A percentile compares a stretch with the other conserved stretches of the same genome.
These are phyloP conservation scores for Chaetophractus vellerosus DNA, from an alignment of 2,797 vertebrate species.

Conservation along the genomic window DNA sequence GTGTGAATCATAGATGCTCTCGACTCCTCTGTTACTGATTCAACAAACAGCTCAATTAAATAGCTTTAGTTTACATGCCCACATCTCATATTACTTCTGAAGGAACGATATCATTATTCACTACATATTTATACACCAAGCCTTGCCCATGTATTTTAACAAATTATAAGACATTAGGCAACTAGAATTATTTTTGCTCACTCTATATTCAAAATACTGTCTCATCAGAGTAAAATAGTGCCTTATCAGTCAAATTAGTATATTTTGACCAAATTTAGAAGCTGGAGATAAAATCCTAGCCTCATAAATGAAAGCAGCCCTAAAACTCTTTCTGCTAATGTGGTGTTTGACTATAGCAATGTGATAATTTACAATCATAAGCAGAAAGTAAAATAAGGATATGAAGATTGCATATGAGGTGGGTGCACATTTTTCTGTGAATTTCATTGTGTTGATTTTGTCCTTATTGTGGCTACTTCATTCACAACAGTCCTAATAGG, in stretches of 20 bases:
- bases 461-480: neutral
- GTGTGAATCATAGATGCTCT: neutral
- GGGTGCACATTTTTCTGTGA: neutral
- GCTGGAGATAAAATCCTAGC: neutral
- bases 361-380: conserved; percentile 1
- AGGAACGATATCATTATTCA: conserved; percentile 29
- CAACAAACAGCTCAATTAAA: neutral
- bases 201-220: conserved; percentile 44
- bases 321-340: neutral
- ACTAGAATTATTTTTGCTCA: conserved; percentile 17
- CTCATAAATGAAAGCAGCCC: neutral
- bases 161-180: neutral
- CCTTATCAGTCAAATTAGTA: neutral
- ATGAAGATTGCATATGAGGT: neutral
- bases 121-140: neutral
- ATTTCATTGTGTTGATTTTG: conserved; percentile 1
- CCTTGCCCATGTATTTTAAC: neutral
- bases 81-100: conserved; percentile 34
- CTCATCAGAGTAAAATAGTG: neutral
- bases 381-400: neutral
- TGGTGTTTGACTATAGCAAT: neutral
- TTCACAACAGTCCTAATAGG: neutral
- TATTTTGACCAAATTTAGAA: conserved; percentile 23
- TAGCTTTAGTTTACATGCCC: neutral
- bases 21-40: neutral